phyloP scores from a whole-genome alignment of 2,113 vertebrate genomes.

The Cranoglanis bouderius region DNA sequence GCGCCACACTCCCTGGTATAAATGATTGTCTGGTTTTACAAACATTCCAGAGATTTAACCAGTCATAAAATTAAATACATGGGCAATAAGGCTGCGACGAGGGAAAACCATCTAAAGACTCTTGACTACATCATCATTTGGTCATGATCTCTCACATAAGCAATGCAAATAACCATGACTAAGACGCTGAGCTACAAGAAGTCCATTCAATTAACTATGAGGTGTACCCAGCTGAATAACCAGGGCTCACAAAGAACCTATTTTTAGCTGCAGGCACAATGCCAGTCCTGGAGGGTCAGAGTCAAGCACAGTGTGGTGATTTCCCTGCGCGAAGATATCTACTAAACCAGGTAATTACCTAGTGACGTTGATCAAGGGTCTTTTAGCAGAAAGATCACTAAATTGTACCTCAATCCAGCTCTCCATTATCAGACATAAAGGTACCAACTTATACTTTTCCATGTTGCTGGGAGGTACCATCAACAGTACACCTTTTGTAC shows the following conservation, averaged over 20 bases:
- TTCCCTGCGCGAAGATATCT: background rate
- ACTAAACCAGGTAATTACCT: background rate
- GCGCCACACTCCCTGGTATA: background rate
- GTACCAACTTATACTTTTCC: background rate
- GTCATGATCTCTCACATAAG: background rate
- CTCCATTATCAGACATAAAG: background rate
- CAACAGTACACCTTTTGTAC: background rate
- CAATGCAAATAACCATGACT: slow-evolving; percentile 18
- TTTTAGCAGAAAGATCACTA: background rate
- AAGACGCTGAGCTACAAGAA: background rate
- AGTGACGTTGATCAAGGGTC: background rate
- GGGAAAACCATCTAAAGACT: background rate
- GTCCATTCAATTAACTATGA: background rate
- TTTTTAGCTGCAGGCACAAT: slow-evolving; percentile 6
- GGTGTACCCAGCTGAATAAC: background rate
- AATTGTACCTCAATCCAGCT: background rate
- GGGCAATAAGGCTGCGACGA: background rate
- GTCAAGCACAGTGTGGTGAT: background rate
- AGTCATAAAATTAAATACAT: background rate
- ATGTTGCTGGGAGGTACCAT: background rate
- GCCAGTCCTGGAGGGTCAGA: background rate
- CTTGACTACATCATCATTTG: background rate
- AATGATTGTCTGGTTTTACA: background rate
- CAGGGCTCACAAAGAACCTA: slow-evolving; percentile 9
- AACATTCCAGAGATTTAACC: background rate